phyloP scores from a whole-genome alignment of 53 echinoderm and acorn worm species.

The Stichopus horrens region DNA sequence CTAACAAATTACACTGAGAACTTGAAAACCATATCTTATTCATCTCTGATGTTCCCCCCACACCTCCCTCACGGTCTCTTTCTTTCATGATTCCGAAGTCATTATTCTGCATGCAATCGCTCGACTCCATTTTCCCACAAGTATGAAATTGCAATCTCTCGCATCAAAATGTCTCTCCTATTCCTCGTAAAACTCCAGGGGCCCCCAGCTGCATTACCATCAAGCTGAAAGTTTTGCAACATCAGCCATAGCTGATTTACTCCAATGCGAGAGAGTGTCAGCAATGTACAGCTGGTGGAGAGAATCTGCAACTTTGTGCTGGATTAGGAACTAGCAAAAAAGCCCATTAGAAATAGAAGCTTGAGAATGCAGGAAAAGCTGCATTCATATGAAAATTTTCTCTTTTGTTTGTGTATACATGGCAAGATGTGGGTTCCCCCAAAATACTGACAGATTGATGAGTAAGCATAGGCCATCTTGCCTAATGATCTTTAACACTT shows the following conservation, averaged over 20 bases:
- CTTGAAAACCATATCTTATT: too few species aligned
- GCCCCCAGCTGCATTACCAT: conserved; percentile 14
- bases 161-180: conserved; percentile 12
- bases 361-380: not conserved
- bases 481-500: conserved; percentile 29
- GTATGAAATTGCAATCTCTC: conserved; percentile 17
- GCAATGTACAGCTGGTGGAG: too few species aligned
- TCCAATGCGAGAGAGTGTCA: too few species aligned
- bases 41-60: not conserved
- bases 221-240: not conserved
- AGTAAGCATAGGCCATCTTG: not conserved
- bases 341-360: too few species aligned
- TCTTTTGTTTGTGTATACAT: not conserved
- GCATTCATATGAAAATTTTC: not conserved
- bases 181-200: conserved; percentile 26
- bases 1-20: too few species aligned
- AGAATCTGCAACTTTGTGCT: too few species aligned
- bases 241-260: not conserved
- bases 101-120: conserved; percentile 20
- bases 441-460: not conserved
- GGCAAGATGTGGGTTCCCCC: not conserved
- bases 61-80: not conserved
- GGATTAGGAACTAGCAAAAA: too few species aligned
- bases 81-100: not conserved
- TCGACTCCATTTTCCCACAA: conserved; percentile 29